These are phyloP conservation scores for Coboldia fuscipes DNA, from an alignment of 1,140 invertebrate species.

Conservation along the genomic window DNA sequence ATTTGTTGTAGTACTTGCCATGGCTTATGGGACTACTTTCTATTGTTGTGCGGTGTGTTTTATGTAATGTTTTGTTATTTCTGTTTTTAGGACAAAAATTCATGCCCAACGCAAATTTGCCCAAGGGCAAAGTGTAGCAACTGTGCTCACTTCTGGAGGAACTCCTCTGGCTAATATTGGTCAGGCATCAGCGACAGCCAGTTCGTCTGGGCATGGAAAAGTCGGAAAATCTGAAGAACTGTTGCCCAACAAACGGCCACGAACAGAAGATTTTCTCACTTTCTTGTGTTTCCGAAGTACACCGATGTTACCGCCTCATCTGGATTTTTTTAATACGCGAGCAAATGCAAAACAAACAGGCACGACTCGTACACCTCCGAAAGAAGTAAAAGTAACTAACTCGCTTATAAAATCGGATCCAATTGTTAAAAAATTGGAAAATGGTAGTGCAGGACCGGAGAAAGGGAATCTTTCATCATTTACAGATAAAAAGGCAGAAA, in stretches of 20 bases:
- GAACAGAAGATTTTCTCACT: slow-evolving; percentile 77
- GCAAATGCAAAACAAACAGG: slow-evolving; percentile 4
- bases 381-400: background rate
- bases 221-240: slow-evolving; percentile 24
- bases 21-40: background rate
- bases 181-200: slow-evolving; percentile 37
- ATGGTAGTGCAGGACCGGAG: background rate
- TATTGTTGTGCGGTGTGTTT: background rate
- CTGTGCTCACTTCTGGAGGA: slow-evolving; percentile 10
- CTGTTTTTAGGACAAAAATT: slow-evolving; percentile 41
- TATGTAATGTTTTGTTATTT: slow-evolving; percentile 1
- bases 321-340: slow-evolving; percentile 47
- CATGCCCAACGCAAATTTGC: slow-evolving; percentile 84
- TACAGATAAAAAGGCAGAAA: background rate
- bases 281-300: slow-evolving; percentile 74
- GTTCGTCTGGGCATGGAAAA: slow-evolving; percentile 19
- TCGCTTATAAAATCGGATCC: background rate
- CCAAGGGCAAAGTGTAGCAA: slow-evolving; percentile 39
- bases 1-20: background rate
- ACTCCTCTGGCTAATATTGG: slow-evolving; percentile 18
- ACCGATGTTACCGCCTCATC: slow-evolving; percentile 41
- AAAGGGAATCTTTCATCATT: background rate
- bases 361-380: background rate
- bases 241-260: slow-evolving; percentile 47
- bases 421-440: background rate